A percentile compares a stretch with the other conserved stretches of the same genome.
These are phyloP conservation scores for Nemotelus nigrinus DNA, from an alignment of 2,888 invertebrate species.

Conservation along the genomic window DNA sequence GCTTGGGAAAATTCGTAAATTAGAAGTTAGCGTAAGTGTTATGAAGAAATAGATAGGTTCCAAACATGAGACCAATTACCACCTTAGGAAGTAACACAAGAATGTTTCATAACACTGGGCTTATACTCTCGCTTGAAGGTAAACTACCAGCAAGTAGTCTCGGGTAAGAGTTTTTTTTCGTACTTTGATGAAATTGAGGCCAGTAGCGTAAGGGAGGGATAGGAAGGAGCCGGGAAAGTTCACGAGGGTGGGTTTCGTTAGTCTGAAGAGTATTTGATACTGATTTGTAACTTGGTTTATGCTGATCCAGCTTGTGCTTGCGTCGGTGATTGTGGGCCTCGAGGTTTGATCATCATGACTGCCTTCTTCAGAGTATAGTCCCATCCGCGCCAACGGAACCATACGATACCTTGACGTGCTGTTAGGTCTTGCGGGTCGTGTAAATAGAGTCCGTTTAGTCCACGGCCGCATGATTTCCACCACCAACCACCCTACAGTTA, in stretches of 20 bases:
- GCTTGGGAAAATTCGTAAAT: neutral
- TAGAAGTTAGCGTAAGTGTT: no score
- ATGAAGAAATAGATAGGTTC: no score
- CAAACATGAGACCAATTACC: no score
- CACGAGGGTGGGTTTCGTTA: neutral
- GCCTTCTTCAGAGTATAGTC: slow-evolving; percentile 91
- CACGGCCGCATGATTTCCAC: slow-evolving; percentile 94
- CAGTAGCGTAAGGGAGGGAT: neutral
- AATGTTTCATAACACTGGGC: neutral
- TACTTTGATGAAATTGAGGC: neutral
- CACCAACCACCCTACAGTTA: slow-evolving; percentile 82
- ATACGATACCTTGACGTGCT: slow-evolving; percentile 91
- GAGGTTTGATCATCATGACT: slow-evolving; percentile 90
- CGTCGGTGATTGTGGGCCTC: slow-evolving; percentile 58
- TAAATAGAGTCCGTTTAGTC: slow-evolving; percentile 87
- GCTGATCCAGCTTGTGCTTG: slow-evolving; percentile 17
- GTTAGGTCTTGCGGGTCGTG: slow-evolving; percentile 91
- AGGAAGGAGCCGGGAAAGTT: slow-evolving; percentile 17
- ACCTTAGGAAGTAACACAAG: neutral
- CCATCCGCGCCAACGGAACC: slow-evolving; percentile 97
- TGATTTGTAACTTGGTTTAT: slow-evolving; percentile 32
- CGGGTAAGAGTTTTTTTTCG: neutral
- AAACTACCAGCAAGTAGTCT: neutral
- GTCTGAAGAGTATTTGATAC: slow-evolving; percentile 14
- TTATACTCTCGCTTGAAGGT: neutral